These are phyloP conservation scores for Borostomias antarcticus DNA, from an alignment of 2,797 vertebrate genomes.

Conservation along the genomic window DNA sequence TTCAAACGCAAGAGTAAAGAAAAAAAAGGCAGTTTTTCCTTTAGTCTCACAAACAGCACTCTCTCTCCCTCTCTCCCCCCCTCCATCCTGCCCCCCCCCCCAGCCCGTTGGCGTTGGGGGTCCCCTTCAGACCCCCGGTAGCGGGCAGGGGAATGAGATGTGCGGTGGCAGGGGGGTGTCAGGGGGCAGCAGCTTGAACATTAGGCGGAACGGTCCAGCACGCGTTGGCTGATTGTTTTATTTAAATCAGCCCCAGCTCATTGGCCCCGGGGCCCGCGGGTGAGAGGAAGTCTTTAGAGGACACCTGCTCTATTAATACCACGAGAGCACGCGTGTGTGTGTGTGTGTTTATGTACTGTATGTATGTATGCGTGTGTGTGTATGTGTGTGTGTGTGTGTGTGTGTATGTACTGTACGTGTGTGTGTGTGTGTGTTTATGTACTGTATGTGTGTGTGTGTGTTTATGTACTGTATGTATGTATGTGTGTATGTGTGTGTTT, in stretches of 20 bases:
- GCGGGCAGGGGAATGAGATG: conserved; percentile 71
- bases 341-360: conserved; percentile 3
- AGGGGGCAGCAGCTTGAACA: conserved; percentile 78
- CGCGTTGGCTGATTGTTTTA: conserved; percentile 74
- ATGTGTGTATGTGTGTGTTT: background rate
- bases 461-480: background rate
- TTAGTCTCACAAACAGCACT: conserved; percentile 32
- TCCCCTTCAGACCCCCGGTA: conserved; percentile 52
- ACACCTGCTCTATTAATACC: conserved; percentile 78
- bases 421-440: conserved; percentile 15
- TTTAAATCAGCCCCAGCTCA: conserved; percentile 66
- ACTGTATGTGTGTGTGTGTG: conserved; percentile 8
- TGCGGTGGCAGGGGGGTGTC: conserved; percentile 68
- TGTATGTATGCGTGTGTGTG: background rate
- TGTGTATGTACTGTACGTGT: conserved; percentile 2
- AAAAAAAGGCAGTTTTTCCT: conserved; percentile 15
- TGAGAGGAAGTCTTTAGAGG: conserved; percentile 53
- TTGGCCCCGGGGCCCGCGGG: conserved; percentile 53
- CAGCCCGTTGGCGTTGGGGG: conserved; percentile 47
- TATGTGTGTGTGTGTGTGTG: background rate
- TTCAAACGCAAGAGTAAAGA: conserved; percentile 35
- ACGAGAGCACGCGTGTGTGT: conserved; percentile 39
- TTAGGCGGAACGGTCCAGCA: conserved; percentile 71
- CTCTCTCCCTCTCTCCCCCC: conserved; percentile 17
- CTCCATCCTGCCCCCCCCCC: conserved; percentile 21